phyloP scores from a whole-genome alignment of 2,113 vertebrate species.

The Chitala chitala region DNA sequence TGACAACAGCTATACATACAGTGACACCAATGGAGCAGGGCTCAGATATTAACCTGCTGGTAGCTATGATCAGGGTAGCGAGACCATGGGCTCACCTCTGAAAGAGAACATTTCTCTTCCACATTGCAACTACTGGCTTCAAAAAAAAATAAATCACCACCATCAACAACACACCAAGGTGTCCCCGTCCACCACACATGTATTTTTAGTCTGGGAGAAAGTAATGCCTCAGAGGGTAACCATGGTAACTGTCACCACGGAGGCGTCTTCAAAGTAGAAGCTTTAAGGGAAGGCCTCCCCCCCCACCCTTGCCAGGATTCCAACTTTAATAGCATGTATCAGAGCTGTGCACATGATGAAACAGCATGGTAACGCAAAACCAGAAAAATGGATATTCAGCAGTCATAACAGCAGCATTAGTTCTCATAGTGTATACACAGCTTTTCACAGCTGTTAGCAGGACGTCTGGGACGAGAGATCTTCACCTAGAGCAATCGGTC shows the following conservation, averaged over 20 bases:
- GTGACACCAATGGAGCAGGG: too few relatives aligned
- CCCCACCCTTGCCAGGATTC: background rate
- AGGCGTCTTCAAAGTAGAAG: conserved; percentile 41
- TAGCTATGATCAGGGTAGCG: too few relatives aligned
- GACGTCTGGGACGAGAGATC: too few relatives aligned
- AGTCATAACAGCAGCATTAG: background rate
- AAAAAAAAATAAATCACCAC: background rate
- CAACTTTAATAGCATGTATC: conserved; percentile 22
- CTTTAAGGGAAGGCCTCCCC: conserved; percentile 13
- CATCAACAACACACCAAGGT: conserved; percentile 46
- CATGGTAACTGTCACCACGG: conserved; percentile 68
- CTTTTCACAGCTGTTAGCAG: too few relatives aligned
- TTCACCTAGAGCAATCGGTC: too few relatives aligned
- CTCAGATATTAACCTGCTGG: too few relatives aligned
- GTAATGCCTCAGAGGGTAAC: conserved; percentile 66
- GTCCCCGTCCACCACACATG: conserved; percentile 51
- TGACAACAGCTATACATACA: too few relatives aligned
- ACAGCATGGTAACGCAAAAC: conserved; percentile 31
- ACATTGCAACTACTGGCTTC: background rate
- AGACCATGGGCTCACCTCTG: too few relatives aligned
- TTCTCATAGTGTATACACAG: background rate
- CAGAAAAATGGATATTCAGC: too few relatives aligned
- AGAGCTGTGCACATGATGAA: conserved; percentile 37
- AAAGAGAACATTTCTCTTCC: background rate
- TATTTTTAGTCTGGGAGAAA: conserved; percentile 69